Evolutionary conservation across 2,888 invertebrate species (phyloP), one percentile per base, ranked within the genome.

Genomic region (Cheilosia impressa): DNA sequence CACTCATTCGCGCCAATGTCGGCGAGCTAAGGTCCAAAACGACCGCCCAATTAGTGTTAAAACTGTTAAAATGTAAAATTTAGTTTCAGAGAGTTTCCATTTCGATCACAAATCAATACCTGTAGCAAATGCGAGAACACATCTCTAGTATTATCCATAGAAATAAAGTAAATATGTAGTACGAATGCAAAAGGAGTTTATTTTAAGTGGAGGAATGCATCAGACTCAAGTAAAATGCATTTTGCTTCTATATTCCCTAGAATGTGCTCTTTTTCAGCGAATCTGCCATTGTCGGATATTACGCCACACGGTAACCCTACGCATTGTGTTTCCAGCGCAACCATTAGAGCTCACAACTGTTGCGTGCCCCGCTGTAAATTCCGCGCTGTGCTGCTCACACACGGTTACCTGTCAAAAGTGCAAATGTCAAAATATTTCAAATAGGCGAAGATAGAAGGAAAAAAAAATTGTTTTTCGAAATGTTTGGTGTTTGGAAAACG

Each of bases 401-500:
- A 38, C 38, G 13, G 4, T 13, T 55, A 68, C 7, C 78, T 75
- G 84, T 84, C 84, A 84, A 62, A 50, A 65, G 52, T 53, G 63
- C 58, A 65, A 78, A 84, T 65, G 79, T 84, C 84, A 84, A 84
- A 84, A 79, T 84, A 78, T 60, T 75, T 79, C 31, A 75, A 84
- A 84, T 75, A 69, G 43, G 55, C 60, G 66, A 68, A 55, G 55
- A 10, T 15, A 55, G 17, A 31, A 31, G 6, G 34, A 31, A 57
- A 52, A 71, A 71, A 68, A 83, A 69, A 66, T 84, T 75, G 79
- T 84, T 84, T 79, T 84, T 75, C 79, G 79, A 84, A 84, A 84
- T 84, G 84, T 84, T 84, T 84, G 84, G 63, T 65, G 75, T 68
- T 79, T 69, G 73, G 65, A 78, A 69, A 58, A 73, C 41, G 41